phyloP scores from a whole-genome alignment of 2,888 invertebrate genomes.

The Adineta ricciae region DNA sequence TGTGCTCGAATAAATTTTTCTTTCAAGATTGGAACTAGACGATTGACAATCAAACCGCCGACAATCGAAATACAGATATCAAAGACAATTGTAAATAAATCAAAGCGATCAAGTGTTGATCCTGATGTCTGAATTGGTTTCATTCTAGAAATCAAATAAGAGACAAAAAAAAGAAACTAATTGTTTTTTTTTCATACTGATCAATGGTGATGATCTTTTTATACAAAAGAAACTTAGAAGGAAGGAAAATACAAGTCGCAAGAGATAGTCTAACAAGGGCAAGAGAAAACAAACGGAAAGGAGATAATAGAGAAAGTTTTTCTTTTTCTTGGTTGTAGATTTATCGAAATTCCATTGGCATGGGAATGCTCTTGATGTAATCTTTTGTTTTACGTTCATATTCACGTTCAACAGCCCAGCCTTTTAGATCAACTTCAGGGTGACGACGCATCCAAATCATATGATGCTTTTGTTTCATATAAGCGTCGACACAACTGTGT shows the following conservation, averaged over 20 bases:
- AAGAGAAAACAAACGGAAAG: not conserved
- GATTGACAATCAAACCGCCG: slow-evolving; percentile 23
- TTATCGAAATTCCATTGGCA: not conserved
- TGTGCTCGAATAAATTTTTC: slow-evolving; percentile 26
- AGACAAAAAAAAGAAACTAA: not conserved
- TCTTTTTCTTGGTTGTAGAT: not conserved
- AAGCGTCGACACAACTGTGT: slow-evolving; percentile 63
- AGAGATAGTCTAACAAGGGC: not conserved
- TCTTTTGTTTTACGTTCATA: not conserved
- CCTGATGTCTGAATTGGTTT: not conserved
- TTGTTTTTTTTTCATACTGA: not conserved
- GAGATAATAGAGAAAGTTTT: not conserved
- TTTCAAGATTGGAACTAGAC: not conserved
- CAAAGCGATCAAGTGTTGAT: not conserved
- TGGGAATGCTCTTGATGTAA: not conserved
- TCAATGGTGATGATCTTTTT: not conserved
- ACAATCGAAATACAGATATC: slow-evolving; percentile 16
- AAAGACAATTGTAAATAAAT: not conserved
- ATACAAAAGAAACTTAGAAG: not conserved
- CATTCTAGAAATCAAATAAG: slow-evolving; percentile 7
- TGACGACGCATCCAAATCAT: slow-evolving; percentile 83
- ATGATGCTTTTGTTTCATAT: slow-evolving; percentile 96
- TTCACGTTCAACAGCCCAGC: not conserved
- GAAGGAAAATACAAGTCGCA: not conserved
- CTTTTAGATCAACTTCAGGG: slow-evolving; percentile 31